phyloP scores from a whole-genome alignment of 2,797 vertebrate species.

The Sebastes diploproa region DNA sequence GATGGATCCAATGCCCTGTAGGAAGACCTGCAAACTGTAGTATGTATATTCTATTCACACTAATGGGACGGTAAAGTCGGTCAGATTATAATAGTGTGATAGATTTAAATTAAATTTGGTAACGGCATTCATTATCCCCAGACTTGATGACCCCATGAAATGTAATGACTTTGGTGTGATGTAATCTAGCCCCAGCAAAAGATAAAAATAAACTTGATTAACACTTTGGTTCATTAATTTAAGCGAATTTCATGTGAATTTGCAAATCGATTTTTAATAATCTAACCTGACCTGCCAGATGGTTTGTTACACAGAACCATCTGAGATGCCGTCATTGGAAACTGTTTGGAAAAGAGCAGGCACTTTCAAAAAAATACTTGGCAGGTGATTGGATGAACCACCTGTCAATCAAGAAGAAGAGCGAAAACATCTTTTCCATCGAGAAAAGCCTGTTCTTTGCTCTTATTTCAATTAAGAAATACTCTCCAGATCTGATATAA shows the following conservation, averaged over 20 bases:
- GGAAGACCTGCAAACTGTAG: background rate
- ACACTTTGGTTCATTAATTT: no score
- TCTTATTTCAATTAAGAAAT: no score
- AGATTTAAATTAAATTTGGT: background rate
- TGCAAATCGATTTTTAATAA: fast-evolving
- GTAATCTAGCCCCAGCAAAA: background rate
- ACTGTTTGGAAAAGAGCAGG: no score
- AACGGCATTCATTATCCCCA: background rate
- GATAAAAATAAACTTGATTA: background rate
- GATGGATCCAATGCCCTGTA: background rate
- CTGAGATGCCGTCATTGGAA: no score
- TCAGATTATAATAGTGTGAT: background rate
- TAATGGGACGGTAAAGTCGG: background rate
- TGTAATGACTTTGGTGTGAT: background rate
- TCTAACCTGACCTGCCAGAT: no score
- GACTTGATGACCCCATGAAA: background rate
- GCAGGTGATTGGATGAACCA: no score
- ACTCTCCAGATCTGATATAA: no score
- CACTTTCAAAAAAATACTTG: no score
- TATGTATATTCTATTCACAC: background rate
- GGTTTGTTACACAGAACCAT: no score
- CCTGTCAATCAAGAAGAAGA: no score
- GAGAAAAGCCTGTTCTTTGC: no score
- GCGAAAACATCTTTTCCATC: no score
- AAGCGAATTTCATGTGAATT: background rate